Base-by-base conservation (phyloP, 1,140 invertebrate species). In the Pemphigus obesinymphae region DNA sequence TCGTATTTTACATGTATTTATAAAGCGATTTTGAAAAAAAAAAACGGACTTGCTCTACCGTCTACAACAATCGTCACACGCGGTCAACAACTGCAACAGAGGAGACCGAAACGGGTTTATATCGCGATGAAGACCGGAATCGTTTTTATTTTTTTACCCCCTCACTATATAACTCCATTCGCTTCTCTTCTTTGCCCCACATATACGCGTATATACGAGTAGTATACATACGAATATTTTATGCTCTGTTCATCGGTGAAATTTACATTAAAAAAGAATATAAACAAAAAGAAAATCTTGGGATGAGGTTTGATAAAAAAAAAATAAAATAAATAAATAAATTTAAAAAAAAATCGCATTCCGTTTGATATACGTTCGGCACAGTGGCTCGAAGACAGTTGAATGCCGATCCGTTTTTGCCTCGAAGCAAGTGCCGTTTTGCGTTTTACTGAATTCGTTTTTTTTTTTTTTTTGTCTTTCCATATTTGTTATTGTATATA, bases 231-330 rank as follows among this genome's bases (percentile, higher is more conserved):
- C n/a, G n/a, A n/a, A n/a, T n/a, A n/a, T n/a, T n/a, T n/a, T n/a
- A n/a, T n/a, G n/a, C 43, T 78, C 48, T 50, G 76, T 80, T 29
- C 63, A 80, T 61, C 76, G 76, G 76, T 55, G 58, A 80, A 80
- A 80, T 80, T 80, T 80, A 80, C 76, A 80, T 80, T 80, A 26
- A 80, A 80, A 80, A 80, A 80, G 76, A 80, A 78, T 78, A 58
- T 31, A 53, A 75, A 73, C 70, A 50, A 73, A 73, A 50, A 31
- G 43, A 48, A 50, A 73, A 73, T 73, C 43, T 48, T 29, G 8
- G 45, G 70, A n/a, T n/a, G n/a, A 34, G 31, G 50, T 55, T 78
- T 37, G 50, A 78, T 43, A 50, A 80, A 80, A 76, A n/a, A n/a
- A 78, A 37, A 40, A 76, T 53, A 50, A 73, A 73, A 43, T 17